Evolutionary conservation across 2,797 vertebrate species (phyloP), one percentile per base, ranked within the genome.

Genomic region (Rousettus madagascariensis): DNA sequence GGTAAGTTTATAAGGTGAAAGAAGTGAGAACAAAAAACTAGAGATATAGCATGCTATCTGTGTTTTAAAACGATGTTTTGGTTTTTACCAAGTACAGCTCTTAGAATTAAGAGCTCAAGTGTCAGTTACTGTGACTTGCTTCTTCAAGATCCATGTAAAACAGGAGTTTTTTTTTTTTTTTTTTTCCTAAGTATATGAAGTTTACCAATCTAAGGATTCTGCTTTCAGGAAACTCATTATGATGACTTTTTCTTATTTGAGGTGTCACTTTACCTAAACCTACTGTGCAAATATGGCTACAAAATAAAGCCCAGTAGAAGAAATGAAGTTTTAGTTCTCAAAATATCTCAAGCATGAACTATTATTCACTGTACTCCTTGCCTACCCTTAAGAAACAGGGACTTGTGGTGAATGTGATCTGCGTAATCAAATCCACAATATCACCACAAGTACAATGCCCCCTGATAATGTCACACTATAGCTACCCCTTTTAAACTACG

Each of bases 151-250:
- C 91, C 68, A n/a, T 51, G 57, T 22, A 51, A 10, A 69, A 10
- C 16, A 87, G 53, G 16, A 26, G 10, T 6, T 69, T 87, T 72
- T 51, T 16, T 80, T 10, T 66, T 71, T 6, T 69, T 87, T 72
- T 51, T 49, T 90, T 9, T 15, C 61, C 17, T 71, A 87, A 86
- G 68, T 30, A 30, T 30, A 30, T 79, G 33, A 72, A 53, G 30
- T 46, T 61, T 86, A 90, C 41, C 41, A 71, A 78, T 89, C 36
- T 41, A 92, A 95, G 51, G 78, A 84, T 80, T 94, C 10, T 83
- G 65, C 10, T 95, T 82, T 89, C 41, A 80, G 33, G n/a, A 95
- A 91, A 43, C 11, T 46, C 28, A n/a, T 28, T 20, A 75, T 57
- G 61, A 46, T 49, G 9, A 28, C 30, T 17, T 77, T 86, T 46